Percentiles rank a stretch among this genome's conserved stretches.
phyloP scores from a whole-genome alignment of 2,888 invertebrate genomes.

The Sphaerolaimus hirsutus region DNA sequence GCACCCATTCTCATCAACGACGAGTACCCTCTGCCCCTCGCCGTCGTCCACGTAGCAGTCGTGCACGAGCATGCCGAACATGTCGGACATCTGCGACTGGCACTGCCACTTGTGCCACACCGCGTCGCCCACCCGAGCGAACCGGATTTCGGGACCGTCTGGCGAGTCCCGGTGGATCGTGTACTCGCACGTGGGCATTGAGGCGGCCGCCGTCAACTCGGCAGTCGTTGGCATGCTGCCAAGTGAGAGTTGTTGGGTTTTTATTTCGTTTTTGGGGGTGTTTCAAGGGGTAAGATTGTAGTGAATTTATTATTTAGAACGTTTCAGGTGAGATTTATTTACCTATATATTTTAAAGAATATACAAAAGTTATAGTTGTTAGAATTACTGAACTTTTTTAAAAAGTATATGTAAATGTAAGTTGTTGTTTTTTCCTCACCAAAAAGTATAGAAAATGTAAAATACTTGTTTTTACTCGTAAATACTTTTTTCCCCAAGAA shows the following conservation, averaged over 20 bases:
- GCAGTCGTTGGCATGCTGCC: slow-evolving; percentile 9
- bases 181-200: slow-evolving; percentile 9
- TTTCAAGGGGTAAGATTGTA: too few relatives aligned
- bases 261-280: too few relatives aligned
- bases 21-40: slow-evolving; percentile 12
- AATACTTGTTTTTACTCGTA: too few relatives aligned
- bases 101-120: slow-evolving; percentile 7
- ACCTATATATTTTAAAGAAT: too few relatives aligned
- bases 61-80: slow-evolving; percentile 15
- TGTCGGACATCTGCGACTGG: slow-evolving; percentile 2
- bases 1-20: slow-evolving; percentile 17
- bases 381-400: too few relatives aligned
- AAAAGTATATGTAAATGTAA: too few relatives aligned
- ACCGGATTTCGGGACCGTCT: slow-evolving; percentile 5
- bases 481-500: too few relatives aligned
- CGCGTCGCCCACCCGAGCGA: slow-evolving; percentile 6
- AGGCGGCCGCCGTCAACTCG: slow-evolving; percentile 5
- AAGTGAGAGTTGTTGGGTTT: background rate
- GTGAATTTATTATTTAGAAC: too few relatives aligned
- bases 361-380: too few relatives aligned
- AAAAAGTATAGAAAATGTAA: too few relatives aligned
- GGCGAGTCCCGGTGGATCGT: slow-evolving; percentile 3
- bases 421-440: too few relatives aligned
- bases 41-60: slow-evolving; percentile 20
- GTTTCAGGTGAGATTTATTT: too few relatives aligned